These are phyloP conservation scores for Drosophila repletoides DNA, from an alignment of 1,140 invertebrate genomes.

Conservation along the genomic window DNA sequence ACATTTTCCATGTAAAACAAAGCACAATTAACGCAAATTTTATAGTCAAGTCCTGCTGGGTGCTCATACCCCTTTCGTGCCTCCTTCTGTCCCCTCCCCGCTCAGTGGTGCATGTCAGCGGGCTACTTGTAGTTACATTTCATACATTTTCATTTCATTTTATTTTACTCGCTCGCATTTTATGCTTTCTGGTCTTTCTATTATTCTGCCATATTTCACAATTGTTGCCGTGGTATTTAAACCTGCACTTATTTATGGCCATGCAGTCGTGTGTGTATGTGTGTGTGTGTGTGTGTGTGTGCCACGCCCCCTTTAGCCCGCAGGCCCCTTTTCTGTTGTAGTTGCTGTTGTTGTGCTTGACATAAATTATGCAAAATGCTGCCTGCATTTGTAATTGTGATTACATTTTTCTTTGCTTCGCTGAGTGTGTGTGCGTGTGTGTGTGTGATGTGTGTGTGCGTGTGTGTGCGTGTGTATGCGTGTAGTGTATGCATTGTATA, in stretches of 20 bases:
- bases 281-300: background rate
- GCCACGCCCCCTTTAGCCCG: background rate
- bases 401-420: slow-evolving; percentile 54
- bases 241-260: slow-evolving; percentile 78
- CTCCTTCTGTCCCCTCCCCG: background rate
- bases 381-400: slow-evolving; percentile 79
- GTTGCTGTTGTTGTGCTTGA: slow-evolving; percentile 74
- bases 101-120: slow-evolving; percentile 32
- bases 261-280: slow-evolving; percentile 45
- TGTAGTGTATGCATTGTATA: slow-evolving; percentile 3
- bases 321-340: background rate
- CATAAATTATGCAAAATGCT: slow-evolving; percentile 79
- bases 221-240: slow-evolving; percentile 79
- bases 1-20: too few species aligned
- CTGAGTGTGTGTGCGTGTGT: slow-evolving; percentile 14
- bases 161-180: slow-evolving; percentile 27
- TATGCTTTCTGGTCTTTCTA: slow-evolving; percentile 66
- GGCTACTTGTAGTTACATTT: slow-evolving; percentile 56
- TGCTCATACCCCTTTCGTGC: background rate
- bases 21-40: too few species aligned
- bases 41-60: too few species aligned
- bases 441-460: background rate
- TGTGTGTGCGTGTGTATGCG: background rate
- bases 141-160: slow-evolving; percentile 61
- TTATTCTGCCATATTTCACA: slow-evolving; percentile 80